Conservation (phyloP, 1,140 invertebrate genomes). For the Teleopsis dalmanni region DNA sequence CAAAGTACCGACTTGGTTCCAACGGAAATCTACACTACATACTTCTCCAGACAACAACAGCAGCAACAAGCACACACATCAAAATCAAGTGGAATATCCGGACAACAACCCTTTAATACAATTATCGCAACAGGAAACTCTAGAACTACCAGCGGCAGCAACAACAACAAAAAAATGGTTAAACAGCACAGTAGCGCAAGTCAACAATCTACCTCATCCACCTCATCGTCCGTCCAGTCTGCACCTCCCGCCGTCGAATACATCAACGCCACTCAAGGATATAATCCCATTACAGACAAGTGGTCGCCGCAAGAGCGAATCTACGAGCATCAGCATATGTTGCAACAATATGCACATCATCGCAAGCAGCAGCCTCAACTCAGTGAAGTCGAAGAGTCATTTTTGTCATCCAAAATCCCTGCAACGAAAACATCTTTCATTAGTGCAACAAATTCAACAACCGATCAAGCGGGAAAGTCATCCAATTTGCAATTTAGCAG, state of each 20-base stretch:
- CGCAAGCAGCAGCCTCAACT: slow-evolving; percentile 9
- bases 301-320: slow-evolving; percentile 9
- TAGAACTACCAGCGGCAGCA: neutral
- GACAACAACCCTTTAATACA: slow-evolving; percentile 6
- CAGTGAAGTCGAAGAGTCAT: slow-evolving; percentile 11
- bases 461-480: neutral
- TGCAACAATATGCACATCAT: neutral
- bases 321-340: neutral
- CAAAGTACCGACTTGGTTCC: slow-evolving; percentile 19
- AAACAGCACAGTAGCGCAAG: slow-evolving; percentile 17
- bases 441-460: slow-evolving; percentile 3
- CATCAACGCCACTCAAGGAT: slow-evolving; percentile 2
- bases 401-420: neutral
- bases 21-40: slow-evolving; percentile 30
- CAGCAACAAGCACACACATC: slow-evolving; percentile 5
- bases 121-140: neutral
- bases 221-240: slow-evolving; percentile 17
- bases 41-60: slow-evolving; percentile 37
- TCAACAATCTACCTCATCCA: slow-evolving; percentile 18
- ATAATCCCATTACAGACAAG: slow-evolving; percentile 8
- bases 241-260: neutral
- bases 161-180: slow-evolving; percentile 14
- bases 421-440: slow-evolving; percentile 3
- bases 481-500: slow-evolving; percentile 14
- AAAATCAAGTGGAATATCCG: slow-evolving; percentile 8